A percentile compares a stretch with the other conserved stretches of the same genome.
These are phyloP conservation scores for Cydia splendana DNA, from an alignment of 1,140 invertebrate genomes.

Conservation along the genomic window DNA sequence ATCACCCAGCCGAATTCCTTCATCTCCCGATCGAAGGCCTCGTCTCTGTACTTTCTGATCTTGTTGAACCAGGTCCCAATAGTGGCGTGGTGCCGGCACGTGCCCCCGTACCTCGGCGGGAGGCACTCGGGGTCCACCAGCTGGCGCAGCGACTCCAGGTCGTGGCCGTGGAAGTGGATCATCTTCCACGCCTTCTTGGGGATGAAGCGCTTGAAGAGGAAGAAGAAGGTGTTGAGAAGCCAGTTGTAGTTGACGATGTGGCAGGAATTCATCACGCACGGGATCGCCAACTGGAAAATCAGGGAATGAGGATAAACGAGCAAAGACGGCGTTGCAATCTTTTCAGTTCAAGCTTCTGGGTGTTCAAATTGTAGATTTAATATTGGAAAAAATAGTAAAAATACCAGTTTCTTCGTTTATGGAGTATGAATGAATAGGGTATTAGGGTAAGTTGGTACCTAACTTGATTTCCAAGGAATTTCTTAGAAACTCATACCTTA, in stretches of 20 bases:
- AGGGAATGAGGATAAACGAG: background rate
- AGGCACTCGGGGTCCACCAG: background rate
- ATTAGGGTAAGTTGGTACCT: background rate
- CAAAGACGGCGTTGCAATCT: too few relatives aligned
- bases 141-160: background rate
- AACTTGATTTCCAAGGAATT: background rate
- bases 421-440: too few relatives aligned
- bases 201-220: constrained; percentile 88
- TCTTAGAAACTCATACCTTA: background rate
- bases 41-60: constrained; percentile 67
- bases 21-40: constrained; percentile 67
- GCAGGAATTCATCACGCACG: constrained; percentile 85
- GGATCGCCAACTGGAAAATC: constrained; percentile 82
- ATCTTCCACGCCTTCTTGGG: constrained; percentile 82
- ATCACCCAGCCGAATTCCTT: constrained; percentile 63
- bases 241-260: constrained; percentile 90
- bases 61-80: constrained; percentile 59
- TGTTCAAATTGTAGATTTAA: too few relatives aligned
- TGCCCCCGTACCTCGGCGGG: background rate
- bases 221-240: constrained; percentile 87
- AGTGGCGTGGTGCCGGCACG: constrained; percentile 35
- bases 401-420: too few relatives aligned
- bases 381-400: too few relatives aligned
- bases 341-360: too few relatives aligned
- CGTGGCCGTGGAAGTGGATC: constrained; percentile 52